phyloP scores from a whole-genome alignment of 2,888 invertebrate species.

The Mesorhabditis sp. region DNA sequence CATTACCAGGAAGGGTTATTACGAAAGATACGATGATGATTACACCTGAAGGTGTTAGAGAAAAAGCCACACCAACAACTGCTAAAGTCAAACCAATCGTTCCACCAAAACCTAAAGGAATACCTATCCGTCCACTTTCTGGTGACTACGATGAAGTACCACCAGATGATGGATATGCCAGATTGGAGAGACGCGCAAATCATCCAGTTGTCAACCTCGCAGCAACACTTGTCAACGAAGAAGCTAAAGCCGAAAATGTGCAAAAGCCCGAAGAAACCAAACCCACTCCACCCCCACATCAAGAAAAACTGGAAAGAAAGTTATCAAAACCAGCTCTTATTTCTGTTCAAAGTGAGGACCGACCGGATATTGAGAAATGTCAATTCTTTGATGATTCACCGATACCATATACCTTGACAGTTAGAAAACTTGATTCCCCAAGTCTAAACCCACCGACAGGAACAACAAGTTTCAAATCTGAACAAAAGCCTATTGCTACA shows the following conservation, averaged over 20 bases:
- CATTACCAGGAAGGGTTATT: slow-evolving; percentile 52
- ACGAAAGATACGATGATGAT: slow-evolving; percentile 47
- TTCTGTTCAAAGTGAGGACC: slow-evolving; percentile 54
- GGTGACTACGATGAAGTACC: slow-evolving; percentile 29
- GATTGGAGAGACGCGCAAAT: slow-evolving; percentile 20
- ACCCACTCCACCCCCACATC: not conserved
- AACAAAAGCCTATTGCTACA: slow-evolving; percentile 10
- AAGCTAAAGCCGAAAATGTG: slow-evolving; percentile 3
- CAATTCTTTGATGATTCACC: slow-evolving; percentile 42
- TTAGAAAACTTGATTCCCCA: slow-evolving; percentile 43
- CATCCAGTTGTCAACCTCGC: slow-evolving; percentile 9
- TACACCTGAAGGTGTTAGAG: slow-evolving; percentile 44
- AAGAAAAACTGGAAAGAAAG: not conserved
- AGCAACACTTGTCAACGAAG: not conserved
- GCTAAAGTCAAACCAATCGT: slow-evolving; percentile 36
- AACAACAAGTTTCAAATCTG: slow-evolving; percentile 18
- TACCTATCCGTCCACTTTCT: slow-evolving; percentile 21
- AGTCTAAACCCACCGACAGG: not conserved
- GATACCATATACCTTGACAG: slow-evolving; percentile 57
- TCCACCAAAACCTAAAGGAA: slow-evolving; percentile 47
- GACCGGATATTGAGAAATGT: slow-evolving; percentile 48
- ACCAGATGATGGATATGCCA: slow-evolving; percentile 17
- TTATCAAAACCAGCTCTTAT: slow-evolving; percentile 43
- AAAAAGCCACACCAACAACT: slow-evolving; percentile 9
- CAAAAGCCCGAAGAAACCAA: slow-evolving; percentile 3